Base-by-base conservation (phyloP, 2,113 vertebrate genomes). In the Neolamprologus kungweensis region DNA sequence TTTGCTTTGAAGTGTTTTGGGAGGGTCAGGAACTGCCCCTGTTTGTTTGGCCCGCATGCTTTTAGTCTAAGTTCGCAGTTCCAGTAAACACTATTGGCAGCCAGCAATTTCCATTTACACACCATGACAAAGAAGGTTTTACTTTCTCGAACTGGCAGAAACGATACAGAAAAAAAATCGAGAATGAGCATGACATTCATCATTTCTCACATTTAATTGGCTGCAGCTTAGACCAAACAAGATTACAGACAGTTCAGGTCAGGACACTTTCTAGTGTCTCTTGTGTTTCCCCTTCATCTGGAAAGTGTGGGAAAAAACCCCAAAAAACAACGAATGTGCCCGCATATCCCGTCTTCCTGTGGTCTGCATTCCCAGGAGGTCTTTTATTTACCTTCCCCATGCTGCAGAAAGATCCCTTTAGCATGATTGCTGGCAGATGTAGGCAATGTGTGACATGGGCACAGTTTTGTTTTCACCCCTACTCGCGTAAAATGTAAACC, bases 1-100 rank as follows among this genome's bases (percentile, higher is more conserved):
- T 53, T 81, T 16, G 54, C 93, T 95, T 94, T 94, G 91, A 94
- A 92, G 93, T 83, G 45, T 68, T 68, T 81, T 63, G 86, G 19
- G 11, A 50, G 23, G 35, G 37, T 80, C 86, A 88, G 89, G 84
- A 92, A 90, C 85, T 80, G 89, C 81, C 47, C 87, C 81, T 45
- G 80, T 63, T 90, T 91, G 89, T 89, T 93, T 90, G 80, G 86
- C 53, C 71, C 4, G 78, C 87, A 88, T 93, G 86, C 79, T 93
- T 90, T 85, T 28, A 88, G 86, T 88, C 55, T 5, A 16, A 83
- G 42, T 58, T 33, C 17, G 68, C 54, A 88, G 65, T 85, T 90
- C 57, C 37, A 78, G 73, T 80, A 21, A 92, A 84, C 80, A 83
- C 75, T 42, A 68, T 11, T 58, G 21, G 35, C 53, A 75, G 81